Base-by-base conservation (phyloP, 2,888 invertebrate species). In the Sycophila texana region DNA sequence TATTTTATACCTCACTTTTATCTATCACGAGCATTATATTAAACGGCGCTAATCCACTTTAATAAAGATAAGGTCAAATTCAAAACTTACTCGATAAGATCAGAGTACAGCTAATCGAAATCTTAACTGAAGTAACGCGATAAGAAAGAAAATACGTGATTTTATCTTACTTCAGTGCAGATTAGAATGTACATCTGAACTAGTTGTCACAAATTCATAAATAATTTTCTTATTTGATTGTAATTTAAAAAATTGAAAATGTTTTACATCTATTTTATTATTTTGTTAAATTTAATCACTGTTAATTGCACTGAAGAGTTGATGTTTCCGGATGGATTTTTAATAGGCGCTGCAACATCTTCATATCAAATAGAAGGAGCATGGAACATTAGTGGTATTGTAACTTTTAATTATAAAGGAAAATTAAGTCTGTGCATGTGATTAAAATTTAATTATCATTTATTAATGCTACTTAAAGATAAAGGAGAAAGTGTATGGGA, bases 401-500 rank as follows among this genome's bases (percentile, higher is more conserved):
- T 22, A 26, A 60, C 30, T 30, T 30, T 30, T 20, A 13, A 20
- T 13, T 3, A 60, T 20, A 60, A 13, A 26, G 20, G 4, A 30
- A 30, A 30, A 3, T 30, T 30, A 30, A n/a, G 1, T 18, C n/a
- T 18, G 7, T 57, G 4, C 1, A 18, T 20, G 5, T 60, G 14
- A 2, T 22, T n/a, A 57, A 13, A 2, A 13, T 53, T 13, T 16
- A 3, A 30, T 63, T 18, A 7, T 30, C 4, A 30, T 51, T 58
- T 39, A 22, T 47, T 20, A 53, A 16, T n/a, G 20, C 57, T 66
- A 13, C 78, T 73, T 66, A 12, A 88, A 94, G 94, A 93, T 18
- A 94, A 94, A 90, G 91, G 93, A 0, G 92, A 92, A 85, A 94
- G 92, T 86, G 92, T 94, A 85, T 94, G 93, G 93, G 94, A 94